phyloP scores from a whole-genome alignment of 2,113 vertebrate species.

The Sebastes schlegelii region DNA sequence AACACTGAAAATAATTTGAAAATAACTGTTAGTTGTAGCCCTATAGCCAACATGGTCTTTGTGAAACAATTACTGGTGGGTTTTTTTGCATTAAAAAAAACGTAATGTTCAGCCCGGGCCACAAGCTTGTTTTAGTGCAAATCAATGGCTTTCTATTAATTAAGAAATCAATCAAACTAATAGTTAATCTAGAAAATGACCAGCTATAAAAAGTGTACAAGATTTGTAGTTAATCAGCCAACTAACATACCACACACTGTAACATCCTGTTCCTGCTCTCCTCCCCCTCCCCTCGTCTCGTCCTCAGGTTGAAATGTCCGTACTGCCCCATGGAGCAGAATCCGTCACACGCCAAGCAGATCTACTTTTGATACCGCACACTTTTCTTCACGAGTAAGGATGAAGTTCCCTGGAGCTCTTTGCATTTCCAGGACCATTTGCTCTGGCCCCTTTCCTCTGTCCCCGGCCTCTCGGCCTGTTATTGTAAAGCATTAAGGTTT shows the following conservation, averaged over 20 bases:
- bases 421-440: constrained; percentile 70
- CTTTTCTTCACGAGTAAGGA: constrained; percentile 57
- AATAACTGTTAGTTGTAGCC: too few relatives aligned
- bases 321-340: constrained; percentile 95
- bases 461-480: constrained; percentile 66
- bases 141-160: neutral
- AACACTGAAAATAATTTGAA: too few relatives aligned
- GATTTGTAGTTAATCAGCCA: neutral
- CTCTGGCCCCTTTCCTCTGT: constrained; percentile 62
- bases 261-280: neutral
- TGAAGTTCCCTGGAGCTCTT: constrained; percentile 70
- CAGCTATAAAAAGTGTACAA: neutral
- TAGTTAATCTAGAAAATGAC: neutral
- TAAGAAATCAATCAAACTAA: neutral
- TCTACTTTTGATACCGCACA: constrained; percentile 88
- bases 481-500: constrained; percentile 74
- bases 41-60: neutral
- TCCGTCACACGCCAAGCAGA: constrained; percentile 91
- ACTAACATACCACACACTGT: neutral
- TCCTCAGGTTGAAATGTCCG: constrained; percentile 90
- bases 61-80: neutral
- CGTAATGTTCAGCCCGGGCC: neutral
- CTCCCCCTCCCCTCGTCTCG: neutral
- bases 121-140: neutral
- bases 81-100: neutral